These are phyloP conservation scores for Cylindroiulus punctatus DNA, from an alignment of 2,888 invertebrate genomes.

Conservation along the genomic window DNA sequence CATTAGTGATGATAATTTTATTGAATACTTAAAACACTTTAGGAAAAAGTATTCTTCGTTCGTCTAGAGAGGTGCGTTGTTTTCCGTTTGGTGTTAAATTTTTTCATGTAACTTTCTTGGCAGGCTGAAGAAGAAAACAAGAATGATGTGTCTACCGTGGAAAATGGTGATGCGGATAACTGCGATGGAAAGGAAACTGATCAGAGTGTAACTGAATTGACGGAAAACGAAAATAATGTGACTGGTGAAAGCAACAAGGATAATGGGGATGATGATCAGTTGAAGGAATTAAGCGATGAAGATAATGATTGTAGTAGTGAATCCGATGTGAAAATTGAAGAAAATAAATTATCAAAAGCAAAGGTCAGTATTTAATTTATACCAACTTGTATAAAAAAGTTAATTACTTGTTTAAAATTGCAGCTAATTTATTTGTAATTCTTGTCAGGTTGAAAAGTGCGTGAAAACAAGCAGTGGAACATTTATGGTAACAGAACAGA, in stretches of 20 bases:
- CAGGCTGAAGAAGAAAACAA: not conserved
- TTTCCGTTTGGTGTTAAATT: not conserved
- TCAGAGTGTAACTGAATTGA: not conserved
- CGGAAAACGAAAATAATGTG: not conserved
- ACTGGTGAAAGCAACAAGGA: not conserved
- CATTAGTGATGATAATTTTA: not conserved
- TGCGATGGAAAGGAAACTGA: not conserved
- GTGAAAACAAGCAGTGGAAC: conserved; percentile 53
- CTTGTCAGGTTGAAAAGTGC: not conserved
- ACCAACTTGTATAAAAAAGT: not conserved
- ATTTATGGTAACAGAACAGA: conserved; percentile 55
- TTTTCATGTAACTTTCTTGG: not conserved
- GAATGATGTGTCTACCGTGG: not conserved
- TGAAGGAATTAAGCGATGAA: conserved; percentile 48
- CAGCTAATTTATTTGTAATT: not conserved
- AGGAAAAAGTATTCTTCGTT: too few relatives aligned
- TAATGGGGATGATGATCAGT: not conserved
- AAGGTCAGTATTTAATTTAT: not conserved
- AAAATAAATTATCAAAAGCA: not conserved
- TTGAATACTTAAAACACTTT: not conserved
- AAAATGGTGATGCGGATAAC: not conserved
- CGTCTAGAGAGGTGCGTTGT: too few relatives aligned
- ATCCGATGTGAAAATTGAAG: conserved; percentile 60
- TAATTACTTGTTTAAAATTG: not conserved
- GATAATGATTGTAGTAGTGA: conserved; percentile 64